Percentiles rank a stretch among this genome's conserved stretches.
Evolutionary conservation across 2,113 vertebrate species (phyloP).

Genomic region (Callocephalon fimbriatum): DNA sequence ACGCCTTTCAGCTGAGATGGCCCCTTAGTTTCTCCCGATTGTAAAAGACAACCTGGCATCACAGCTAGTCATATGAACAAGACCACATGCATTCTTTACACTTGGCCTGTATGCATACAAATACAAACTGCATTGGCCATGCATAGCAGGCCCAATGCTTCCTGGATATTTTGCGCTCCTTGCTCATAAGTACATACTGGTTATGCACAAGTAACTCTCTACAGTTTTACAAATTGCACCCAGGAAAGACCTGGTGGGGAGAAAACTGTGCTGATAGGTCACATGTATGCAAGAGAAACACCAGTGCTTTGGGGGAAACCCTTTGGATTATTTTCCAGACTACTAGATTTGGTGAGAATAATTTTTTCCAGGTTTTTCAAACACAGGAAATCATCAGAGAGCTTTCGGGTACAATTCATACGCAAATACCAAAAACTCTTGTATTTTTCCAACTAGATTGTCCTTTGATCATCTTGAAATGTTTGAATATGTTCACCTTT

Average conservation of each 20-base stretch:
- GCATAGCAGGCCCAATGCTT: neutral
- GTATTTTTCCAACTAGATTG: neutral
- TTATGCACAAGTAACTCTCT: neutral
- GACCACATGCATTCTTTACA: rapidly evolving
- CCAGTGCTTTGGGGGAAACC: neutral
- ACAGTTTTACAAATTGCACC: neutral
- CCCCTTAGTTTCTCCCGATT: neutral
- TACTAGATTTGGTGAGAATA: neutral
- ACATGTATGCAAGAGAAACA: neutral
- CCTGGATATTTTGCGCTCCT: neutral
- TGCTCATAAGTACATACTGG: rapidly evolving
- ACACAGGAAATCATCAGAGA: neutral
- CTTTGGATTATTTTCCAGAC: neutral
- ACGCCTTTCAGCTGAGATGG: neutral
- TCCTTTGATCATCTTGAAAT: neutral
- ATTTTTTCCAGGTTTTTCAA: neutral
- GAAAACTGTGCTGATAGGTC: neutral
- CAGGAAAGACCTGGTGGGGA: neutral
- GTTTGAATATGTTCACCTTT: neutral
- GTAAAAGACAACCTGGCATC: neutral
- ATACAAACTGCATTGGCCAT: neutral
- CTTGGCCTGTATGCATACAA: neutral
- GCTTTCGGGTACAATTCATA: neutral
- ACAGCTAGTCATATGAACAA: neutral
- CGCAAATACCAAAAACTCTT: neutral